phyloP scores from a whole-genome alignment of 2,888 invertebrate genomes.

The Scaptodrosophila latifasciaeformis region DNA sequence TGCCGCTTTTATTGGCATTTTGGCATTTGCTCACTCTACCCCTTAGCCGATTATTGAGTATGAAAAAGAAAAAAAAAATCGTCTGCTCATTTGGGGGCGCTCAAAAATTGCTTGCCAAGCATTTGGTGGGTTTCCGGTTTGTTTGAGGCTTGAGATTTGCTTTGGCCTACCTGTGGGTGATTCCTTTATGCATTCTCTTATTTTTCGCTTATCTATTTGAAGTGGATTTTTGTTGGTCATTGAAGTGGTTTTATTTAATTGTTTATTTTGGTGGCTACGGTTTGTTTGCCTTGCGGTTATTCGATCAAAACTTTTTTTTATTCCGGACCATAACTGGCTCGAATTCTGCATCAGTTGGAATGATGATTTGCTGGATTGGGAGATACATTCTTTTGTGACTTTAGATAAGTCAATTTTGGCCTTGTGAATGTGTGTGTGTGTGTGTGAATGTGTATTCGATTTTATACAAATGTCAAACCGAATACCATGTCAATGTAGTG shows the following conservation, averaged over 20 bases:
- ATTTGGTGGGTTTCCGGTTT: conserved; percentile 7
- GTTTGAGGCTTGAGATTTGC: too few species aligned
- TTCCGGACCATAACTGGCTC: too few species aligned
- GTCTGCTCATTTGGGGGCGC: conserved; percentile 43
- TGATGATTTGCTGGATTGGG: conserved; percentile 49
- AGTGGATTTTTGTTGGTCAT: conserved; percentile 27
- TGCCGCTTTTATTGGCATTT: conserved; percentile 65
- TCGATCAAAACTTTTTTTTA: too few species aligned
- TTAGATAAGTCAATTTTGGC: too few species aligned
- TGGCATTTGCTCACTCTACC: conserved; percentile 23
- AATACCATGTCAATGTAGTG: too few species aligned
- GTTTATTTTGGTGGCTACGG: conserved; percentile 52
- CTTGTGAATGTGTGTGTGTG: too few species aligned
- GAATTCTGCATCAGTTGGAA: conserved; percentile 23
- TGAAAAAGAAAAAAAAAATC: conserved; percentile 35
- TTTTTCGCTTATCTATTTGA: conserved; percentile 8
- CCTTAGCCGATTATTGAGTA: conserved; percentile 47
- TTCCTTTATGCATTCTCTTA: conserved; percentile 20
- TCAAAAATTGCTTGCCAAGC: conserved; percentile 38
- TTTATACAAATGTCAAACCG: too few species aligned
- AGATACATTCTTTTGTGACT: too few species aligned
- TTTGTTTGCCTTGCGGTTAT: conserved; percentile 56
- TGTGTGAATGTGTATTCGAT: too few species aligned
- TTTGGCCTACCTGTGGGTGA: conserved; percentile 14
- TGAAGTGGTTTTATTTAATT: conserved; percentile 53